Evolutionary conservation across 2,888 invertebrate genomes (phyloP).

Genomic region (Ormyrus thymus): DNA sequence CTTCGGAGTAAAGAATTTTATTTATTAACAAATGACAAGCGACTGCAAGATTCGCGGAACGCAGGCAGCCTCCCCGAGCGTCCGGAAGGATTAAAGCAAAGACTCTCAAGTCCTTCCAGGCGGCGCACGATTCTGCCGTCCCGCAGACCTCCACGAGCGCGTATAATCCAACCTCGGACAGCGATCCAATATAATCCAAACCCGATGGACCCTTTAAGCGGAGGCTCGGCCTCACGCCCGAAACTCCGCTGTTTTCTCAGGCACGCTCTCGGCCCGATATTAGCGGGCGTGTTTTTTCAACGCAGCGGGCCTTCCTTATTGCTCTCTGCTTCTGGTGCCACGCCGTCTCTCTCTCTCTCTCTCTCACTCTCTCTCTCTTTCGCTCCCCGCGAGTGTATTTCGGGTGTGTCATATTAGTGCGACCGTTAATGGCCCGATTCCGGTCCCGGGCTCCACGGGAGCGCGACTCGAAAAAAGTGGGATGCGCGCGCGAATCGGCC

Average conservation of each 20-base stretch:
- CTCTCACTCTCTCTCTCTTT: slow-evolving; percentile 28
- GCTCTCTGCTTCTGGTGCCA: slow-evolving; percentile 56
- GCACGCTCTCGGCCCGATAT: slow-evolving; percentile 70
- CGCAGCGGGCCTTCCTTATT: slow-evolving; percentile 74
- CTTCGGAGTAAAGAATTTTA: too few relatives aligned
- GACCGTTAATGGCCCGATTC: slow-evolving; percentile 41
- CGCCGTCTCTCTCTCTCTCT: slow-evolving; percentile 15
- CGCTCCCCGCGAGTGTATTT: slow-evolving; percentile 26
- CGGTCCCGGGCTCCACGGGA: neutral
- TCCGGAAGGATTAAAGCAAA: too few relatives aligned
- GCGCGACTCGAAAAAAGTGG: slow-evolving; percentile 39
- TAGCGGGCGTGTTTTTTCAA: slow-evolving; percentile 72
- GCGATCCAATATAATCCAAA: neutral
- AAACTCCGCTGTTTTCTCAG: slow-evolving; percentile 70
- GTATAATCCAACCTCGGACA: neutral
- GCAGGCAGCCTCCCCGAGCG: too few relatives aligned
- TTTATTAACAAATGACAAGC: too few relatives aligned
- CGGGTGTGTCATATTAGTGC: neutral
- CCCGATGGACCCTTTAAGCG: neutral
- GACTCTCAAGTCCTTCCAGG: neutral
- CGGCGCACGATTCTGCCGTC: slow-evolving; percentile 10
- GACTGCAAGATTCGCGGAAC: too few relatives aligned
- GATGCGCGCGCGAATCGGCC: slow-evolving; percentile 51
- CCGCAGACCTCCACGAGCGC: neutral
- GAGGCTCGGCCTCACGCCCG: slow-evolving; percentile 8